These are phyloP conservation scores for Oreochromis mossambicus DNA, from an alignment of 2,797 vertebrate species.

Conservation along the genomic window DNA sequence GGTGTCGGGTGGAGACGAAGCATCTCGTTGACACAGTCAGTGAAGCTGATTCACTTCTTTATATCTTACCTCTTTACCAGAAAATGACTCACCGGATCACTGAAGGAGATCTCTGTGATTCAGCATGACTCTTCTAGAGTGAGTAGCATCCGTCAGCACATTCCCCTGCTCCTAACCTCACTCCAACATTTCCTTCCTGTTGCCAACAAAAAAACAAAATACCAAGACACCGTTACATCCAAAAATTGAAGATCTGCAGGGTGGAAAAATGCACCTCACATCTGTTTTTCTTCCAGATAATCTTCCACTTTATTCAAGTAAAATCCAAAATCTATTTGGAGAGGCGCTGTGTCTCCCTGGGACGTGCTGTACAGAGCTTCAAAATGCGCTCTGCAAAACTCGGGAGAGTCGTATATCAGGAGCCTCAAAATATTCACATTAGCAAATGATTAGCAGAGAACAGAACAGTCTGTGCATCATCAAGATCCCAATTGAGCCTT, in stretches of 20 bases:
- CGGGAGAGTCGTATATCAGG: not conserved
- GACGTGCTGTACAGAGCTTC: not conserved
- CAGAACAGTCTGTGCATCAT: not conserved
- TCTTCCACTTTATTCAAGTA: not conserved
- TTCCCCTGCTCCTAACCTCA: not conserved
- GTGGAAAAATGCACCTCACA: not conserved
- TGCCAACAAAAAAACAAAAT: not conserved
- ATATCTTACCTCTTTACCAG: not conserved
- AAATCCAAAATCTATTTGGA: not conserved
- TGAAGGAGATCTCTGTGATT: conserved; percentile 33
- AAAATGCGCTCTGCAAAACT: not conserved
- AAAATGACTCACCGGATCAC: conserved; percentile 17
- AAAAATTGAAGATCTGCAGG: not conserved
- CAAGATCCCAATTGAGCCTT: not conserved
- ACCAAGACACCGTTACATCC: not conserved
- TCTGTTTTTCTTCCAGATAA: not conserved
- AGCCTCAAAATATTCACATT: not conserved
- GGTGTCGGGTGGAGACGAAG: not conserved
- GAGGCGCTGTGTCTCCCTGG: not conserved
- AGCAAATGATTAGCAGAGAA: not conserved
- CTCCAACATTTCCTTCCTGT: not conserved
- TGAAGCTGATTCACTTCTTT: conserved; percentile 8
- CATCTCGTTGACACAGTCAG: not conserved
- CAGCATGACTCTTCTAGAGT: conserved; percentile 18
- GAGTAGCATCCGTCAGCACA: not conserved